phyloP scores from a whole-genome alignment of 2,797 vertebrate species.

The Dromococcyx pavoninus region DNA sequence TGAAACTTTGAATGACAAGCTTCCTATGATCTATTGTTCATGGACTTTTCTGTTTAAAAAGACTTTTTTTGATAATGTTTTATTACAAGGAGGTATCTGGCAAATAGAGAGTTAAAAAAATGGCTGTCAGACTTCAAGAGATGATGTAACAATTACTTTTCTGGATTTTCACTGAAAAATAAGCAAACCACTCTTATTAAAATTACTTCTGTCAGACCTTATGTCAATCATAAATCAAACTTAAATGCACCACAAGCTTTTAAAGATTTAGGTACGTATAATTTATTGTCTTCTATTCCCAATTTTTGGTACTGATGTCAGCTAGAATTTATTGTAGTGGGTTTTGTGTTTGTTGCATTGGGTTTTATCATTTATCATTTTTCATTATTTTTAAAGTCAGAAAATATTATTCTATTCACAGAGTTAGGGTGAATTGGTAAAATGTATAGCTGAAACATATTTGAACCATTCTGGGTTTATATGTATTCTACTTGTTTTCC shows the following conservation, averaged over 20 bases:
- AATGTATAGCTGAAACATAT: neutral
- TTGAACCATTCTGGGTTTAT: neutral
- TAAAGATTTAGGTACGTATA: neutral
- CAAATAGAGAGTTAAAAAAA: neutral
- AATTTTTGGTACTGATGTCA: neutral
- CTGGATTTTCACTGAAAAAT: neutral
- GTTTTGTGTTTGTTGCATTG: neutral
- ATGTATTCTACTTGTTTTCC: neutral
- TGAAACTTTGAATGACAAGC: neutral
- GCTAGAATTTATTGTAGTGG: neutral
- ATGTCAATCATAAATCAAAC: neutral
- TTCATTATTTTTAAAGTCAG: neutral
- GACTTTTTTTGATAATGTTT: neutral
- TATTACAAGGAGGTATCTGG: neutral
- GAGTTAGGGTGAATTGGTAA: neutral
- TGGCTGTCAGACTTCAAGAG: neutral
- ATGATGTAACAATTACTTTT: neutral
- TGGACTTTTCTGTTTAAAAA: neutral
- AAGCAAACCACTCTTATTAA: neutral
- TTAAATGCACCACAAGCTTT: neutral
- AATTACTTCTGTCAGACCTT: neutral
- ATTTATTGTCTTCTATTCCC: neutral
- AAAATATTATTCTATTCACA: neutral
- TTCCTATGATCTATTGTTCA: neutral
- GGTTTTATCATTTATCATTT: neutral